Evolutionary conservation across 2,888 invertebrate genomes (phyloP), one percentile per base, ranked within the genome.

Genomic region (Zonitis immaculata): DNA sequence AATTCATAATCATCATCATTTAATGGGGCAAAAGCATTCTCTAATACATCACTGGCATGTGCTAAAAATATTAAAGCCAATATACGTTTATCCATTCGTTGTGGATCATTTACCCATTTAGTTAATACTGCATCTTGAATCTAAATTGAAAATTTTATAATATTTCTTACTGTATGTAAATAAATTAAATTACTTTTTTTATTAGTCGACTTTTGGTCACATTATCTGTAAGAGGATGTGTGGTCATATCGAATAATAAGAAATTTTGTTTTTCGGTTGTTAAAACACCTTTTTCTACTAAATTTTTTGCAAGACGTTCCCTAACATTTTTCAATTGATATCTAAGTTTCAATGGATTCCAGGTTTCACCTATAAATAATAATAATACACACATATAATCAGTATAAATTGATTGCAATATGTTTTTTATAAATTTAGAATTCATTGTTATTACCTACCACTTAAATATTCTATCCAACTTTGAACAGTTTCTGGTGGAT

Each of bases 231-330:
- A 99, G 82, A 35, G 99, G 99, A 82, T 99, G 99, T 67, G 99
- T 99, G 49, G 99, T 99, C 97, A 99, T 99, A 79, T 99, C 99
- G 76, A 99, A 99, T 52, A 99, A 82, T 68, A 99, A 82, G 78
- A 99, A 99, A 78, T 99, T 99, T 79, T 99, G 98, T 80, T 98
- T 99, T 77, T 99, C 98, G 54, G 98, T 99, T 57, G 98, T 97
- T 64, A 98, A 83, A 39, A 99, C 97, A 63, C 98, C 98, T 77
- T 99, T 99, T 77, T 99, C 99, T 30, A 98, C 98, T 68, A 99
- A 84, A 80, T 98, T 99, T 78, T 99, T 99, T 43, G 99, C 99
- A 73, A 99, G 83, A 71, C 99, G 85, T 80, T 99, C 99, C 65
- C 99, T 85, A 3, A 99, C 99, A 82, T 99, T 99, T 77, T 98